These are phyloP conservation scores for Meliscaeva auricollis DNA, from an alignment of 2,888 invertebrate genomes.

Conservation along the genomic window DNA sequence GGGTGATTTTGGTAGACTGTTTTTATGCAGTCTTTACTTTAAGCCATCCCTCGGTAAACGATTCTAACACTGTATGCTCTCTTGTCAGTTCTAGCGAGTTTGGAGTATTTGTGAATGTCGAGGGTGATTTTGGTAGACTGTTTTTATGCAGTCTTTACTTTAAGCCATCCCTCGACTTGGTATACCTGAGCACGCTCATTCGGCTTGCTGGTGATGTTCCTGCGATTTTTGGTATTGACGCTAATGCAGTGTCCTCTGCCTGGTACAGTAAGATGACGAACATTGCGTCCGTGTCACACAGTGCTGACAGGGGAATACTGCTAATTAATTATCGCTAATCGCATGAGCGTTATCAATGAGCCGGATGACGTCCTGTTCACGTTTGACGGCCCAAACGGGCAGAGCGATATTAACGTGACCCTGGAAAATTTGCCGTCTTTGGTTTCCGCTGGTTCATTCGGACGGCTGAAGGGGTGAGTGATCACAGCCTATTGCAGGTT, in stretches of 20 bases:
- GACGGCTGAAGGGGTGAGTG: not conserved
- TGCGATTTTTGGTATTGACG: slow-evolving; percentile 1
- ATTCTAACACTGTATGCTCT: too few species aligned
- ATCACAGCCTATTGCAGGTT: not conserved
- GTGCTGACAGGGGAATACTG: slow-evolving; percentile 1
- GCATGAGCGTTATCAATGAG: slow-evolving; percentile 41
- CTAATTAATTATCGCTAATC: slow-evolving; percentile 22
- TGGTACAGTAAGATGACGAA: slow-evolving; percentile 50
- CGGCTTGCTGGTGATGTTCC: not conserved
- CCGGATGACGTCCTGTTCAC: slow-evolving; percentile 36
- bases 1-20: slow-evolving; percentile 46
- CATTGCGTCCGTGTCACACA: not conserved
- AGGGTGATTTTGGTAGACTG: too few species aligned
- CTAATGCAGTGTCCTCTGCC: slow-evolving; percentile 41
- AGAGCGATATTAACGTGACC: not conserved
- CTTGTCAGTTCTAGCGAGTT: too few species aligned
- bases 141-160: too few species aligned
- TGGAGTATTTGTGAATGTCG: too few species aligned
- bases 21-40: not conserved
- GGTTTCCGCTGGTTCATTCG: not conserved
- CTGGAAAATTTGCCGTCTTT: not conserved
- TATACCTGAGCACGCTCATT: not conserved
- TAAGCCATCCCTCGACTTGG: not conserved
- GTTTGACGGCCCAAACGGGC: not conserved
- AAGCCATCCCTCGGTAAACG: not conserved